Evolutionary conservation across 2,113 vertebrate species (phyloP).

Genomic region (Leptobrachium ailaonicum): DNA sequence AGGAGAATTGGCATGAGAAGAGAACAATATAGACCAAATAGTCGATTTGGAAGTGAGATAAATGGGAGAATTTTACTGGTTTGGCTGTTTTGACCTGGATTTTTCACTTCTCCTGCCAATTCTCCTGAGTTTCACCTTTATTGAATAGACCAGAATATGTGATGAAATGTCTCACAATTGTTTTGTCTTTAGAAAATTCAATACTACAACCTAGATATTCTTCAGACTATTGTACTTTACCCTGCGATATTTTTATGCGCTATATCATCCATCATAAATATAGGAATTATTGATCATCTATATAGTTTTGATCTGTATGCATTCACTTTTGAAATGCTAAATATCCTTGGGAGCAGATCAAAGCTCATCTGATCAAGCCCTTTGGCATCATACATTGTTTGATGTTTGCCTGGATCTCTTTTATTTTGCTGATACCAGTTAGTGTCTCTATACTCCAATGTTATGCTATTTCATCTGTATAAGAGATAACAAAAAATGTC

Average conservation of each 20-base stretch:
- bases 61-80: too few species aligned
- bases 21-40: too few species aligned
- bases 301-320: not conserved
- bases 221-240: not conserved
- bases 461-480: not conserved
- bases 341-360: not conserved
- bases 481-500: too few species aligned
- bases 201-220: too few species aligned
- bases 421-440: not conserved
- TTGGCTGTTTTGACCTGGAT: too few species aligned
- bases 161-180: too few species aligned
- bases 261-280: not conserved
- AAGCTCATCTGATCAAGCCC: not conserved
- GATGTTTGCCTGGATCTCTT: not conserved
- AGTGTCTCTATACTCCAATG: not conserved
- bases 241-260: not conserved
- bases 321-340: not conserved
- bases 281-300: not conserved
- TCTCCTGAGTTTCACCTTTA: too few species aligned
- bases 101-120: too few species aligned
- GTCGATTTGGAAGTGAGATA: too few species aligned
- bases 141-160: too few species aligned
- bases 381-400: not conserved
- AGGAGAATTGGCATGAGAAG: too few species aligned
- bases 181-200: too few species aligned